Base-by-base conservation (phyloP, 2,797 vertebrate genomes). In the Macrochelys suwanniensis region DNA sequence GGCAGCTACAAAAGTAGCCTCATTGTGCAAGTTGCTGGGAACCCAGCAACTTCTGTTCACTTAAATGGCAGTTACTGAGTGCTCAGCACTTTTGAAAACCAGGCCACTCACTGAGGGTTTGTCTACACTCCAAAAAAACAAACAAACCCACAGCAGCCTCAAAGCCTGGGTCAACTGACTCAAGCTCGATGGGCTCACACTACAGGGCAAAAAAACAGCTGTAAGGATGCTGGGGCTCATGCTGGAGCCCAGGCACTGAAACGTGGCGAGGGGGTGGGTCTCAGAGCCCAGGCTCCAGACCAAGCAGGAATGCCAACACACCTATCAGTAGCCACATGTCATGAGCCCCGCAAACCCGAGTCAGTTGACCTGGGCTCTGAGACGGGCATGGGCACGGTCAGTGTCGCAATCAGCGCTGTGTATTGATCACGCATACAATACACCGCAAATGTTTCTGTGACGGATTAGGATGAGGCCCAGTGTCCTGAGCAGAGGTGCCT, bases 1-100 rank as follows among this genome's bases (percentile, higher is more conserved):
- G 91, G 19, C 65, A 42, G 5, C n/a, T 89, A 96, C 94, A 94
- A 78, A 96, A 97, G 94, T 93, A 80, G 94, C 91, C 88, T 95
- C 0, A 0, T 94, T 95, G 96, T 93, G 90, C 91, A 97, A 92
- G 95, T 85, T 96, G 95, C 93, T 96, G 96, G 95, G 84, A 94
- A 94, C 89, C 80, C 94, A 89, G 84, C 86, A 97, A 96, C 28
- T 96, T 93, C 96, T 96, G 79, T 91, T 90, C 96, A 94, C 91
- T 94, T 94, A 94, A 96, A 84, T 95, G 84, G 85, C 74, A 97
- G 94, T 89, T 0, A 0, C 33, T 89, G 89, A 92, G 95, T 87
- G 96, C 85, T 97, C 97, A 97, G 96, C 96, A 89, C 85, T 96
- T 97, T 97, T 84, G 82, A 68, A 80, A 93, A 94, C 65, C 76